A percentile compares a stretch with the other conserved stretches of the same genome.
Conservation (phyloP, 2,113 vertebrate genomes). For the Geococcyx californianus region DNA sequence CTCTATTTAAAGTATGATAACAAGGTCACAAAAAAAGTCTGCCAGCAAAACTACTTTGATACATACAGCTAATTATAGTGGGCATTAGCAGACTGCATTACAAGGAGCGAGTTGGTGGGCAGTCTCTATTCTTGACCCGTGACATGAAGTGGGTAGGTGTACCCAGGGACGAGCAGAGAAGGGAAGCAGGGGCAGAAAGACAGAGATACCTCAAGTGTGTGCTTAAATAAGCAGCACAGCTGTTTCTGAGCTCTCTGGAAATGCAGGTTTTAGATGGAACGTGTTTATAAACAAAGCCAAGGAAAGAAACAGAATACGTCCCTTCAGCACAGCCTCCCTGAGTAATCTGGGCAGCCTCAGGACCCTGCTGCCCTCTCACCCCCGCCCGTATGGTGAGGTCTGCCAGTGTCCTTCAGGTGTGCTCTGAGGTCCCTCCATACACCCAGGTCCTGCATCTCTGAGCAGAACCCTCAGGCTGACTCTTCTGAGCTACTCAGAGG, state of each 20-base stretch:
- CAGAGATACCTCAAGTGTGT: neutral
- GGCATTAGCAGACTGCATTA: slow-evolving; percentile 39
- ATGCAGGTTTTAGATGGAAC: neutral
- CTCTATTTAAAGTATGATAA: slow-evolving; percentile 20
- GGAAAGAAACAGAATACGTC: neutral
- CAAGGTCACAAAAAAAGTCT: slow-evolving; percentile 8
- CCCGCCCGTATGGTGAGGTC: fast-evolving
- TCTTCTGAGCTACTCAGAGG: neutral
- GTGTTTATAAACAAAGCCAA: neutral
- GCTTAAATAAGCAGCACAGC: neutral
- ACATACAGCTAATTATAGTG: slow-evolving; percentile 35
- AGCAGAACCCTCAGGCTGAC: neutral
- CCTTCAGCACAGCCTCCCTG: neutral
- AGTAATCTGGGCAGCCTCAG: neutral
- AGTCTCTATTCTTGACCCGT: slow-evolving; percentile 14
- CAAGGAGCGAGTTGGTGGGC: slow-evolving; percentile 18
- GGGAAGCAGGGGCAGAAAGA: slow-evolving; percentile 9
- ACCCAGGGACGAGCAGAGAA: neutral
- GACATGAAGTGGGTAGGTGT: neutral
- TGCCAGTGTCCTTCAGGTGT: neutral
- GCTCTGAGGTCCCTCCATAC: neutral
- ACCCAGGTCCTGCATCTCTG: fast-evolving
- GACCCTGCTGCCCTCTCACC: fast-evolving
- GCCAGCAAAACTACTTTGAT: neutral
- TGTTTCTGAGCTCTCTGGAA: neutral